Base-by-base conservation (phyloP, 2,113 vertebrate species). In the Gulo gulo region DNA sequence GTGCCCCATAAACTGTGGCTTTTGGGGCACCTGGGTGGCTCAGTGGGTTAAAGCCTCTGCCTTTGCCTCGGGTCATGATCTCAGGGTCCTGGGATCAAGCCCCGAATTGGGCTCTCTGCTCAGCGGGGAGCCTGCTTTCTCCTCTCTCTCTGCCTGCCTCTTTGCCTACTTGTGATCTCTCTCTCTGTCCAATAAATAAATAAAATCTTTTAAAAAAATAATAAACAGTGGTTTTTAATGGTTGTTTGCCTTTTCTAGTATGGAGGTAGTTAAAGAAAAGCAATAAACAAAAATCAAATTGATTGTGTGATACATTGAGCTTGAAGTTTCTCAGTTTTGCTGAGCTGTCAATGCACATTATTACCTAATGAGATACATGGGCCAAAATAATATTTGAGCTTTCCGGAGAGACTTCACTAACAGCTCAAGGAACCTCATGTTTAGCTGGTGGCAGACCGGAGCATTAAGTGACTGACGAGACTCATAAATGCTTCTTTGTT, bases 401-500 rank as follows among this genome's bases (percentile, higher is more conserved):
- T 95, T 89, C 94, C 61, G n/a, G 89, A 47, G 81, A 71, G 73
- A 83, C 93, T 31, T 94, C 79, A 15, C 92, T n/a, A 57, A 61
- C 45, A n/a, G 79, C 82, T 78, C 80, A 47, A 81, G 88, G 47
- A 71, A 82, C 82, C 67, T 86, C 76, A 29, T 29, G 59, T 97
- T 80, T 78, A 88, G 92, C 67, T 94, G 81, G 94, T 67, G 42
- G 95, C 52, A 67, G 93, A 94, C 63, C 87, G 36, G 12, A 90
- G 73, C 91, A 84, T 42, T 79, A 71, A 69, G 97, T 47, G 98
- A 91, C 94, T 79, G 79, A 88, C 36, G 36, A 45, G 93, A 95
- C 87, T 88, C 50, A 95, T 98, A 96, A 98, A 98, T 97, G 97
- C 26, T 0, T 95, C 98, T 98, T 98, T 98, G 95, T 98, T 97